Percentiles rank a stretch among this genome's conserved stretches.
These are phyloP conservation scores for Amphipoea oculea DNA, from an alignment of 2,888 invertebrate genomes.

Conservation along the genomic window DNA sequence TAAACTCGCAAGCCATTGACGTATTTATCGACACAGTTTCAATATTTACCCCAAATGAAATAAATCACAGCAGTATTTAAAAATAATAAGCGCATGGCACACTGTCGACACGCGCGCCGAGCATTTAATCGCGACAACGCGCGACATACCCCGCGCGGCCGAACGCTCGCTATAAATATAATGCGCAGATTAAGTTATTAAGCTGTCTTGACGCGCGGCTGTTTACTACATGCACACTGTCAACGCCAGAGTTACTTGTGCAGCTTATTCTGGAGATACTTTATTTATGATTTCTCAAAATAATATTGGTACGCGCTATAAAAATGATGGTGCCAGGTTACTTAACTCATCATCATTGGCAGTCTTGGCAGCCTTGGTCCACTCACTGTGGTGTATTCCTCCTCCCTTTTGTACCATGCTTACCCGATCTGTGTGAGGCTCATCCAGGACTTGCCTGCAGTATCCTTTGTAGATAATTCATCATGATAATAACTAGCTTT, in stretches of 20 bases:
- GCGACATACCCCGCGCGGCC: constrained; percentile 42
- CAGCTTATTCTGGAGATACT: constrained; percentile 33
- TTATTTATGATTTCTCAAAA: constrained; percentile 10
- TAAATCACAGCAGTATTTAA: constrained; percentile 16
- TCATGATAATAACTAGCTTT: not conserved
- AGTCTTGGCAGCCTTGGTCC: not conserved
- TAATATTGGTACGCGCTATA: not conserved
- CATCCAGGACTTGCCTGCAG: too few relatives aligned
- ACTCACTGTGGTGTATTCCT: too few relatives aligned
- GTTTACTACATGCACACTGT: constrained; percentile 50
- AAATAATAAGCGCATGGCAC: constrained; percentile 34
- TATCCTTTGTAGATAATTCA: not conserved
- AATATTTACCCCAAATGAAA: constrained; percentile 12
- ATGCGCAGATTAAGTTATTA: constrained; percentile 69
- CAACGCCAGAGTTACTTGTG: constrained; percentile 37
- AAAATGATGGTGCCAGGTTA: not conserved
- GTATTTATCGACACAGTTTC: not conserved
- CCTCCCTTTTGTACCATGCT: too few relatives aligned
- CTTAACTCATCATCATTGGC: too few relatives aligned
- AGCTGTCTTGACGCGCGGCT: constrained; percentile 64
- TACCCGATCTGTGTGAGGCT: not conserved
- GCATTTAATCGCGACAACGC: constrained; percentile 50
- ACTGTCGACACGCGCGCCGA: constrained; percentile 35
- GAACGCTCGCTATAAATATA: constrained; percentile 59
- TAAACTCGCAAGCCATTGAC: not conserved